Evolutionary conservation across 2,797 vertebrate species (phyloP), one percentile per base, ranked within the genome.

Genomic region (Echiichthys vipera): DNA sequence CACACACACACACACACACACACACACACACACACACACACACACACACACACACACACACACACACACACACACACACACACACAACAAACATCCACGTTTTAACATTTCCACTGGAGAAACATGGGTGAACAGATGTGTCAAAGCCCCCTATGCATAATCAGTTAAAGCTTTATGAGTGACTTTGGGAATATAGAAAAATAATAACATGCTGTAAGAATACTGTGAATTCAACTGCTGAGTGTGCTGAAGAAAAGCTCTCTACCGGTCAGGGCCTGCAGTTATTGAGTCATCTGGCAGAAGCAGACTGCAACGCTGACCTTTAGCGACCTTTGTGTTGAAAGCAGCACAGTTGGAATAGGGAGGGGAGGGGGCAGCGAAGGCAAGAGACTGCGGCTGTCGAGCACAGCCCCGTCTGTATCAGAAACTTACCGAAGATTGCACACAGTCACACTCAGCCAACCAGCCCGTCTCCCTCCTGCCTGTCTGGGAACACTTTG

Each of bases 141-240:
- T 91, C 78, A 80, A 77, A 84, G 77, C 88, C 88, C 88, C 90
- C 86, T 91, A 91, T 93, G 92, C 92, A 94, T 92, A 85, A 82
- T 88, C 85, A 83, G 90, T 91, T 89, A 87, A 88, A 94, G 94
- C 93, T 94, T 94, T 94, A 94, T 74, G 68, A 81, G 80, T 77
- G 72, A 84, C 65, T 74, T 72, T 83, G 54, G 79, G 84, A 82
- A 69, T 47, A 47, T 39, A 25, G 55, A 66, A 42, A 43, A 63
- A 49, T 42, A 30, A 69, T 46, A 61, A 71, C 76, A 84, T 87
- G 89, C 89, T 92, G 93, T 90, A 88, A 88, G 92, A 92, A 92
- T 91, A 92, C 91, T 94, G 91, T 94, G 92, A 94, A 91, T 92
- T 92, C 86, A 88, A 77, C 88, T 88, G 77, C 89, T 89, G 89